Evolutionary conservation across 2,113 vertebrate genomes (phyloP), one percentile per base, ranked within the genome.

Genomic region (Pipra filicauda): DNA sequence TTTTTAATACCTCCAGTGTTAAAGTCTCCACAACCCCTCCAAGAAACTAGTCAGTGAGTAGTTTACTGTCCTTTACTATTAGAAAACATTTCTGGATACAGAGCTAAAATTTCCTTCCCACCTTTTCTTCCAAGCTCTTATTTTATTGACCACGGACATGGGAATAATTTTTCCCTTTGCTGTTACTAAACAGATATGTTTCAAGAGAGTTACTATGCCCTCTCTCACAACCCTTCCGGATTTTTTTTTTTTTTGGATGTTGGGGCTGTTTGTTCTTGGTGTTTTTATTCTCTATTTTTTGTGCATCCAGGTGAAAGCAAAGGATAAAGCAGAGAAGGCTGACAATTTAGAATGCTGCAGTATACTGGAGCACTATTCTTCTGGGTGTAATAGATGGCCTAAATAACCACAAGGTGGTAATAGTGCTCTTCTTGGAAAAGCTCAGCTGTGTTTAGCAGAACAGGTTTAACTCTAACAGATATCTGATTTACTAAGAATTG

Each of bases 391-490:
- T 6, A 41, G 33, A 8, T 3, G 41, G 46, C 11, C 48, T 49
- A 30, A n/a, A 72, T 19, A 64, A 44, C 94, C 95, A 88, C 77
- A 49, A 79, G 91, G 85, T 96, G 93, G 93, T 82, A 91, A 95
- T 18, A 79, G 75, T 61, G 91, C 59, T 86, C 89, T 69, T 49
- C 35, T 14, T 11, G 41, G 82, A 62, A 72, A 58, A 81, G 13
- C 46, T 15, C 35, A 4, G 67, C 35, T 1, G 0, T 17, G 5
- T 9, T 52, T 5, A 71, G 70, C 55, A 54, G 64, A 61, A 51
- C 14, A 30, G 19, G 18, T 59, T 66, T 86, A 54, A 46, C 57
- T 52, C n/a, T 7, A 0, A 14, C 6, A 80, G 58, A 39, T 4
- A 7, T 44, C 72, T 66, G 51, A 57, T 62, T 66, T 49, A 24